Evolutionary conservation across 92 coral and sea anemone species (phyloP).

Genomic region (Bergia puertoricense): DNA sequence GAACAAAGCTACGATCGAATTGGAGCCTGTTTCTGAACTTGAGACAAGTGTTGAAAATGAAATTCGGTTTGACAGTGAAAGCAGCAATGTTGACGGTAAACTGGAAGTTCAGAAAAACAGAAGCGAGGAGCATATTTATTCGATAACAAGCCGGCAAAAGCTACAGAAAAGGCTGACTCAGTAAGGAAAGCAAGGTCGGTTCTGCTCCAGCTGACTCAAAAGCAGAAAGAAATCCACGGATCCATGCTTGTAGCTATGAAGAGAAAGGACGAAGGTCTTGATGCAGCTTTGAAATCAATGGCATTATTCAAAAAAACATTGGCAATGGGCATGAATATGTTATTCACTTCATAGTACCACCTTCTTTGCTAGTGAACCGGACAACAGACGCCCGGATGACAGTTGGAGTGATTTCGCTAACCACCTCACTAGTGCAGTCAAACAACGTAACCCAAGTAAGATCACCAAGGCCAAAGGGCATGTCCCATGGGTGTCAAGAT

Average conservation of each 20-base stretch:
- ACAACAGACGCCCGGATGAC: no score
- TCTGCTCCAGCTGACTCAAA: slow-evolving; percentile 44
- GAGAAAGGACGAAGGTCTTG: slow-evolving; percentile 51
- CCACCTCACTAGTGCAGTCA: no score
- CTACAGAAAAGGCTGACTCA: slow-evolving; percentile 31
- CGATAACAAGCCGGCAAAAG: slow-evolving; percentile 14
- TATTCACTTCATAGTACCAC: slow-evolving; percentile 7
- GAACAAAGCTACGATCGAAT: neutral
- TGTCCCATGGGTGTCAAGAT: no score
- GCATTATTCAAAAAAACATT: slow-evolving; percentile 42
- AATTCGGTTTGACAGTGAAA: neutral
- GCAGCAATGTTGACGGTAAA: slow-evolving; percentile 4
- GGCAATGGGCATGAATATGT: slow-evolving; percentile 46
- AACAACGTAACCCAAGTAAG: no score
- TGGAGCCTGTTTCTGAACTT: neutral
- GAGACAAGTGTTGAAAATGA: neutral
- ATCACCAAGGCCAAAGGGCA: no score
- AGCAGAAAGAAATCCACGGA: slow-evolving; percentile 45
- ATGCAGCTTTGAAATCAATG: slow-evolving; percentile 51
- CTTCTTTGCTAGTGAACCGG: no score
- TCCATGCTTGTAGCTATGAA: slow-evolving; percentile 44
- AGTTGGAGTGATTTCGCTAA: no score
- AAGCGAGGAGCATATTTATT: neutral
- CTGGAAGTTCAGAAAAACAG: neutral
- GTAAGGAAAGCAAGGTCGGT: slow-evolving; percentile 38